Conservation (phyloP, 2,113 vertebrate species). For the Alosa alosa region DNA sequence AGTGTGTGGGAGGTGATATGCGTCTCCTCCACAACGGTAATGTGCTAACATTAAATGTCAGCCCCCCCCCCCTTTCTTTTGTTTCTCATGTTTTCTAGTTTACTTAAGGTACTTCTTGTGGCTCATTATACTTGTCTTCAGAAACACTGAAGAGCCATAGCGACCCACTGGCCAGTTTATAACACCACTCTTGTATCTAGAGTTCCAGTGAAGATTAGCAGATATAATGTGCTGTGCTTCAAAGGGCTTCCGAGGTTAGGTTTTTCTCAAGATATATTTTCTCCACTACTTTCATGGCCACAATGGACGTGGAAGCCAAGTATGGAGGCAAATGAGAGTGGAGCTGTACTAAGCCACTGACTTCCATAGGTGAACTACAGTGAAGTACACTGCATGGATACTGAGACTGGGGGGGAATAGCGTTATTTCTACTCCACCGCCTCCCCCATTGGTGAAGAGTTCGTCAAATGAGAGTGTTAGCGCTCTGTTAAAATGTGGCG, state of each 20-base stretch:
- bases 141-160: neutral
- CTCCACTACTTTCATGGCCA: neutral
- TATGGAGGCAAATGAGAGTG: neutral
- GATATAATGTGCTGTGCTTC: neutral
- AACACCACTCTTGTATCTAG: neutral
- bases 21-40: neutral
- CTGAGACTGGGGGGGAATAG: neutral
- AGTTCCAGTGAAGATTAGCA: neutral
- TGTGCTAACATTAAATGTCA: neutral
- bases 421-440: neutral
- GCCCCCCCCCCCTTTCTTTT: neutral
- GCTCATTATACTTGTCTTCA: slow-evolving; percentile 13
- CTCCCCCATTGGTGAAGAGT: neutral
- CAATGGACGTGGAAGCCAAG: neutral
- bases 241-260: neutral
- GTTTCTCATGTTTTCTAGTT: neutral
- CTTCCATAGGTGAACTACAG: neutral
- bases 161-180: neutral
- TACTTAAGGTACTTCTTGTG: neutral
- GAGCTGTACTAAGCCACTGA: neutral
- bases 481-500: slow-evolving; percentile 24
- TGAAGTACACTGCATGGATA: neutral
- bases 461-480: slow-evolving; percentile 15
- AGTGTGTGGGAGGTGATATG: slow-evolving; percentile 10
- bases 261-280: slow-evolving; percentile 1